Conservation (phyloP, 2,888 invertebrate genomes). For the Mythimna lalbum region DNA sequence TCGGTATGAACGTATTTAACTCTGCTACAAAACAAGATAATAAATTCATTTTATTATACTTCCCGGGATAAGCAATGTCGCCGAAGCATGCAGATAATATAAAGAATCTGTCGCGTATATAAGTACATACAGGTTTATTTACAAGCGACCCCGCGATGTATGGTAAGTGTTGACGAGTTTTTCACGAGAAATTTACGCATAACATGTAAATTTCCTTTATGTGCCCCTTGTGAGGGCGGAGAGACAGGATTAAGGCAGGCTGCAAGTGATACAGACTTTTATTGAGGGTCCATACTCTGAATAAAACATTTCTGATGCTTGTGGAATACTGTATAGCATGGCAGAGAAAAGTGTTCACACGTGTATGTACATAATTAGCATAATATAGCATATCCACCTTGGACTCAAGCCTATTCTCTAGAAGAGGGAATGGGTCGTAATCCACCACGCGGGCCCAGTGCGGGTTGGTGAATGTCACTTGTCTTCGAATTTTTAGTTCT, state of each 20-base stretch:
- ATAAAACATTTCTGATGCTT: neutral
- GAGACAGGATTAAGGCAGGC: constrained; percentile 48
- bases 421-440: no score
- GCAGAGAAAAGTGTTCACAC: no score
- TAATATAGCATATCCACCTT: no score
- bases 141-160: constrained; percentile 39
- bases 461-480: no score
- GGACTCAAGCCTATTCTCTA: no score
- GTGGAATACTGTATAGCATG: no score
- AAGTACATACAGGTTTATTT: constrained; percentile 40
- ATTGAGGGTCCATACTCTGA: no score
- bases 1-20: constrained; percentile 14
- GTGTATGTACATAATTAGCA: no score
- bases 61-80: constrained; percentile 12
- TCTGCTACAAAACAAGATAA: constrained; percentile 48
- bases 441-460: no score
- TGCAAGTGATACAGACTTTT: constrained; percentile 1
- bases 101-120: constrained; percentile 43
- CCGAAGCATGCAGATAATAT: constrained; percentile 36
- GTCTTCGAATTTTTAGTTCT: no score
- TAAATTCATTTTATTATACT: constrained; percentile 55
- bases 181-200: constrained; percentile 61
- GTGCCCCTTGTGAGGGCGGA: constrained; percentile 36
- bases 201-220: constrained; percentile 62
- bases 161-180: constrained; percentile 64